Evolutionary conservation across 2,113 vertebrate genomes (phyloP).

Genomic region (Ailuropoda melanoleuca): DNA sequence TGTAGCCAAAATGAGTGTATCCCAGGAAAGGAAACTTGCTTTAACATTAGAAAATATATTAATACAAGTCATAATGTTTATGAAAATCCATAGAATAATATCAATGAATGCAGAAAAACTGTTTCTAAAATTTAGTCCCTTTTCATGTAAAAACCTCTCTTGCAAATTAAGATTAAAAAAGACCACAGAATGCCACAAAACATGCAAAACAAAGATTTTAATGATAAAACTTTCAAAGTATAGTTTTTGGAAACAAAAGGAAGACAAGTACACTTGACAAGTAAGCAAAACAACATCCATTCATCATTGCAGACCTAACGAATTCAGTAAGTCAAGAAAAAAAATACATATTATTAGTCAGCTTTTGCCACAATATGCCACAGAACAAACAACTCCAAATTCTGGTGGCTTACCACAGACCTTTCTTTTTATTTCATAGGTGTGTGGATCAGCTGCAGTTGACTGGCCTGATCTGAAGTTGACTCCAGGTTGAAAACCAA

Average conservation of each 20-base stretch:
- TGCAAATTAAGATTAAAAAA: neutral
- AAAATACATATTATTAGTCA: neutral
- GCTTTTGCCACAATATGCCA: neutral
- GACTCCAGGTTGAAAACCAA: neutral
- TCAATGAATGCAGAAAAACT: neutral
- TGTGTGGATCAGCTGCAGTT: neutral
- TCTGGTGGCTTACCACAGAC: neutral
- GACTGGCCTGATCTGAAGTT: neutral
- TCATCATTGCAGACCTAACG: neutral
- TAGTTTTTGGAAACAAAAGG: neutral
- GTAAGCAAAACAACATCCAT: neutral
- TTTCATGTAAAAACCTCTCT: neutral
- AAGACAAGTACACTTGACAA: too few relatives aligned
- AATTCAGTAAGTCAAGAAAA: neutral
- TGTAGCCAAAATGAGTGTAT: neutral
- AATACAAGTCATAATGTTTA: neutral
- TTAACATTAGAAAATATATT: neutral
- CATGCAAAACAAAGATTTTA: neutral
- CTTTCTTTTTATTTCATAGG: neutral
- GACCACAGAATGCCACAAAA: neutral
- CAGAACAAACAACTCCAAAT: neutral
- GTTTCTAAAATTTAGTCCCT: neutral
- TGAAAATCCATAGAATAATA: neutral
- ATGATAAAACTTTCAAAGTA: neutral
- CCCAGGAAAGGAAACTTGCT: neutral